A percentile compares a stretch with the other conserved stretches of the same genome.
Conservation (phyloP, 2,113 vertebrate genomes). For the Hyperoodon ampullatus region DNA sequence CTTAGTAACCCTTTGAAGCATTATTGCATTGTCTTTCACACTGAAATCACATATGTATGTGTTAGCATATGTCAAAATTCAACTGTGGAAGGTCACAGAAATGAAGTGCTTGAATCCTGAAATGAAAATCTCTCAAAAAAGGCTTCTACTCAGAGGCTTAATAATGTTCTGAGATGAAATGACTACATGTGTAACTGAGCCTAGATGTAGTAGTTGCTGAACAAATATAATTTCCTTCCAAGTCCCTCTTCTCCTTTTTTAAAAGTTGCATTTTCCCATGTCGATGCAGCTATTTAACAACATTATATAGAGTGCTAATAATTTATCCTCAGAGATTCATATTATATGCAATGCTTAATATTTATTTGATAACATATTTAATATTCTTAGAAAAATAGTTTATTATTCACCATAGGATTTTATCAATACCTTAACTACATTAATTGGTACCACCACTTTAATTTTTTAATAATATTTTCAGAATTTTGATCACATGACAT, state of each 20-base stretch:
- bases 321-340: background rate
- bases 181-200: background rate
- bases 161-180: constrained; percentile 17
- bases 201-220: background rate
- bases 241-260: background rate
- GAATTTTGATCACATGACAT: background rate
- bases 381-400: constrained; percentile 13
- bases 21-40: background rate
- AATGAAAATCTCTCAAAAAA: constrained; percentile 39
- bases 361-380: constrained; percentile 64
- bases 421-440: background rate
- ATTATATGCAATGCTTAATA: constrained; percentile 59
- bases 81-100: background rate
- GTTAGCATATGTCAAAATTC: constrained; percentile 26
- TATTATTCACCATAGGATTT: constrained; percentile 10
- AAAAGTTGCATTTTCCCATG: constrained; percentile 19
- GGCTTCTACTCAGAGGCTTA: background rate
- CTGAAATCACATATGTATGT: background rate
- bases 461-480: background rate
- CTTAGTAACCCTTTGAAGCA: background rate
- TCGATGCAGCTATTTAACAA: constrained; percentile 36
- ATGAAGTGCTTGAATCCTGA: background rate
- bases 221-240: background rate
- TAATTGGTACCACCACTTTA: background rate
- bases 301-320: constrained; percentile 24